A percentile compares a stretch with the other conserved stretches of the same genome.
Evolutionary conservation across 2,888 invertebrate genomes (phyloP).

Genomic region (Acleris holmiana): DNA sequence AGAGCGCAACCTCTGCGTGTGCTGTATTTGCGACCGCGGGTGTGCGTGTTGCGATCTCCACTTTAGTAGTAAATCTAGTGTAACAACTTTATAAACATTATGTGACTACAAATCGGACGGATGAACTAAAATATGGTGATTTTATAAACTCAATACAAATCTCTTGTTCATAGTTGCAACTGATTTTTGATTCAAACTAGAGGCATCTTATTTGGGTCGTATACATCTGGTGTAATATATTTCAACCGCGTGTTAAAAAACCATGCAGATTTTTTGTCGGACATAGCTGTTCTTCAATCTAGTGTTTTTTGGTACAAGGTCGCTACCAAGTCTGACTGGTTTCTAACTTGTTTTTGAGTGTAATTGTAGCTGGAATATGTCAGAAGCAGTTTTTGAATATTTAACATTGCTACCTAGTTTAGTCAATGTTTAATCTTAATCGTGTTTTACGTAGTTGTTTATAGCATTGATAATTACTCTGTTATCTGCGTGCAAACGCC

Average conservation of each 20-base stretch:
- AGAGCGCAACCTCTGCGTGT: conserved; percentile 57
- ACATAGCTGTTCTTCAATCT: conserved; percentile 2
- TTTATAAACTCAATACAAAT: no score
- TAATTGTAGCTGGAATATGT: background rate
- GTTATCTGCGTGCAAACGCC: no score
- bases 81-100: no score
- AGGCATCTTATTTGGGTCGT: no score
- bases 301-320: conserved; percentile 22
- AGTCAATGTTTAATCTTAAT: conserved; percentile 1
- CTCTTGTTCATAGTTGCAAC: no score
- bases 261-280: background rate
- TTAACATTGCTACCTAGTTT: background rate
- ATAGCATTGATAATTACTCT: conserved; percentile 1
- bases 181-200: no score
- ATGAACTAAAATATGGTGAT: no score
- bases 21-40: conserved; percentile 43
- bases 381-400: background rate
- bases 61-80: conserved; percentile 4
- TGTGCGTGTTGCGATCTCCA: conserved; percentile 34
- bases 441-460: conserved; percentile 6
- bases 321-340: conserved; percentile 23
- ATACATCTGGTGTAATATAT: no score
- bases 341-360: conserved; percentile 9
- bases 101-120: no score
- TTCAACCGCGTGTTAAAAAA: background rate